Percentiles rank a stretch among this genome's conserved stretches.
phyloP scores from a whole-genome alignment of 2,888 invertebrate species.

The Sycophila texana region DNA sequence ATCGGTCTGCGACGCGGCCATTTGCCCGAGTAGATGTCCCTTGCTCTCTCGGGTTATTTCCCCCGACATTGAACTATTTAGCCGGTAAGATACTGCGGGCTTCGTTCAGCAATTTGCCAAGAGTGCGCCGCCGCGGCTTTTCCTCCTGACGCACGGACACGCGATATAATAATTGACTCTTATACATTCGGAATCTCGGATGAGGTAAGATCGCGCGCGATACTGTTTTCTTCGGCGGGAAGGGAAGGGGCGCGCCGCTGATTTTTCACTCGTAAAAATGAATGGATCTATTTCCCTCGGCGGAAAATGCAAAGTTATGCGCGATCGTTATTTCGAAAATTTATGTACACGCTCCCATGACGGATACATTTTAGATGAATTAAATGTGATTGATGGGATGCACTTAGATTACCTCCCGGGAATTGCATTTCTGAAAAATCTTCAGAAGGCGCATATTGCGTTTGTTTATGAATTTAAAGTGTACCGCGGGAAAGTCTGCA shows the following conservation, averaged over 20 bases:
- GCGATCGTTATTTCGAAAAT: background rate
- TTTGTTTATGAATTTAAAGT: too few species aligned
- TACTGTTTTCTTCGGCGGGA: conserved; percentile 18
- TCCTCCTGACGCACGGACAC: background rate
- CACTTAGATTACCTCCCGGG: too few species aligned
- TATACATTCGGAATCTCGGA: background rate
- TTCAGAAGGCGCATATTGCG: too few species aligned
- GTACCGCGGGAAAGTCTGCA: too few species aligned
- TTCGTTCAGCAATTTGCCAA: conserved; percentile 66
- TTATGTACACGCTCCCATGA: too few species aligned
- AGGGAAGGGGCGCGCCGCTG: conserved; percentile 45
- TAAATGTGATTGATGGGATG: too few species aligned
- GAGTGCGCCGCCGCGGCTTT: conserved; percentile 59
- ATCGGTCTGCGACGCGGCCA: conserved; percentile 59
- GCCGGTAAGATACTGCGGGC: conserved; percentile 66
- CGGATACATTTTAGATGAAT: too few species aligned
- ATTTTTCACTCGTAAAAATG: conserved; percentile 35
- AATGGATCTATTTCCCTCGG: background rate
- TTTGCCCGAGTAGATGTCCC: conserved; percentile 64
- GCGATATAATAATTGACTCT: conserved; percentile 50
- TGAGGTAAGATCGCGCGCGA: background rate
- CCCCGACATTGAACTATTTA: conserved; percentile 66
- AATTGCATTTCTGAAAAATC: too few species aligned
- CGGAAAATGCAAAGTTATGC: background rate
- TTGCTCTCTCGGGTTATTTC: conserved; percentile 59